Percentiles rank a stretch among this genome's conserved stretches.
phyloP scores from a whole-genome alignment of 2,113 vertebrate species.

The Channa maculata region DNA sequence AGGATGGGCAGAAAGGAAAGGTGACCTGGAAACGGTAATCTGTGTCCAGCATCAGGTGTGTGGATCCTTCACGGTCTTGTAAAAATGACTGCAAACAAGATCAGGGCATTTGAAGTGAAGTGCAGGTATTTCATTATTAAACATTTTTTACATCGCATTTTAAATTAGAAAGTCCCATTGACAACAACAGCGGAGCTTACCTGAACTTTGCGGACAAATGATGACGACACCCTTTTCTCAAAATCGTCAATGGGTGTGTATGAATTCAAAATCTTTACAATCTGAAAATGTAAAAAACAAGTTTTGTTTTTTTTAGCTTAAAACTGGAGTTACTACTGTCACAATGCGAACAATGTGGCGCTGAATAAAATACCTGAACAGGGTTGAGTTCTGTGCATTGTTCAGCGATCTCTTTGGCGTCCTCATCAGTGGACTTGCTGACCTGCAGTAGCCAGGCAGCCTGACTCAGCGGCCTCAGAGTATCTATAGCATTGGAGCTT shows the following conservation, averaged over 20 bases:
- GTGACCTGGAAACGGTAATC: conserved; percentile 95
- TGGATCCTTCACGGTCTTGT: conserved; percentile 85
- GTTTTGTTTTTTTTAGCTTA: conserved; percentile 5
- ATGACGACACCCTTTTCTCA: conserved; percentile 93
- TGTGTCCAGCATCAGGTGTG: conserved; percentile 91
- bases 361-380: conserved; percentile 87
- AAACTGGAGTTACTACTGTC: neutral
- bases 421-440: conserved; percentile 93
- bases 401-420: conserved; percentile 90
- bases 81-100: conserved; percentile 86
- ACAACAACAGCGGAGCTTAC: conserved; percentile 68
- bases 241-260: conserved; percentile 98
- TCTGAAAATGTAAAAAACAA: conserved; percentile 77
- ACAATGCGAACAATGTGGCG: neutral
- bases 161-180: neutral
- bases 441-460: conserved; percentile 97
- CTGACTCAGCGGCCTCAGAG: conserved; percentile 91
- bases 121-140: neutral
- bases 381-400: conserved; percentile 89
- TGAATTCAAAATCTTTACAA: conserved; percentile 97
- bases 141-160: neutral
- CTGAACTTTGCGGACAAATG: conserved; percentile 97
- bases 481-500: conserved; percentile 88
- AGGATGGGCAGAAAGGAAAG: conserved; percentile 91
- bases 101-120: neutral